Conservation (phyloP, 2,797 vertebrate genomes). For the Odontamblyopus lacepedii region DNA sequence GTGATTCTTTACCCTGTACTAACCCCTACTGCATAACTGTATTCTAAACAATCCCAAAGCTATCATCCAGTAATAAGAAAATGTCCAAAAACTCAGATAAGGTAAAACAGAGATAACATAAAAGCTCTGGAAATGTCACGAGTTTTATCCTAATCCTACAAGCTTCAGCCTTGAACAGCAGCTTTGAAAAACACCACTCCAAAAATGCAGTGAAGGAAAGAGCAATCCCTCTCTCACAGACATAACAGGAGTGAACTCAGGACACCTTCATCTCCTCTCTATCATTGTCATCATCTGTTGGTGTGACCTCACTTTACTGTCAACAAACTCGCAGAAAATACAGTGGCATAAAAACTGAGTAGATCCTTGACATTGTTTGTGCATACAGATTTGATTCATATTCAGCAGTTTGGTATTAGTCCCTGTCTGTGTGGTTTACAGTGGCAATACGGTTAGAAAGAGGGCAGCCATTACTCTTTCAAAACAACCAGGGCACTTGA, state of each 20-base stretch:
- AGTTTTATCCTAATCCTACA: slow-evolving; percentile 51
- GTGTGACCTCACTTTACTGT: slow-evolving; percentile 30
- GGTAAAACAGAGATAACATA: slow-evolving; percentile 5
- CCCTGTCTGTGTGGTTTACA: slow-evolving; percentile 7
- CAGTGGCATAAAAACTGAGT: slow-evolving; percentile 13
- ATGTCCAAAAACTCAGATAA: not conserved
- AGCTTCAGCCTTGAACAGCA: slow-evolving; percentile 36
- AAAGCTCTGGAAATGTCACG: slow-evolving; percentile 26
- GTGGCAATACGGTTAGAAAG: not conserved
- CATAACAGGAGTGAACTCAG: slow-evolving; percentile 57
- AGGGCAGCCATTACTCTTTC: slow-evolving; percentile 9
- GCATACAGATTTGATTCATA: slow-evolving; percentile 27
- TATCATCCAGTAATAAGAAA: not conserved
- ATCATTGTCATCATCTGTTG: slow-evolving; percentile 41
- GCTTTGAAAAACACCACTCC: slow-evolving; percentile 51
- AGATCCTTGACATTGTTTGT: slow-evolving; percentile 22
- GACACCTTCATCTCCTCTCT: slow-evolving; percentile 48
- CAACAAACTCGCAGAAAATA: slow-evolving; percentile 18
- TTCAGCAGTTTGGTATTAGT: slow-evolving; percentile 3
- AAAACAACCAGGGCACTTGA: not conserved
- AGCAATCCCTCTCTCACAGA: slow-evolving; percentile 56
- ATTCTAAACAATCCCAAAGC: not conserved
- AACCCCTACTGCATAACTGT: not conserved
- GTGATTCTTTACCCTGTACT: not conserved
- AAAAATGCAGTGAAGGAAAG: slow-evolving; percentile 37